Percentiles rank a stretch among this genome's conserved stretches.
Conservation (phyloP, 2,888 invertebrate genomes). For the Prosopocoilus inquinatus region DNA sequence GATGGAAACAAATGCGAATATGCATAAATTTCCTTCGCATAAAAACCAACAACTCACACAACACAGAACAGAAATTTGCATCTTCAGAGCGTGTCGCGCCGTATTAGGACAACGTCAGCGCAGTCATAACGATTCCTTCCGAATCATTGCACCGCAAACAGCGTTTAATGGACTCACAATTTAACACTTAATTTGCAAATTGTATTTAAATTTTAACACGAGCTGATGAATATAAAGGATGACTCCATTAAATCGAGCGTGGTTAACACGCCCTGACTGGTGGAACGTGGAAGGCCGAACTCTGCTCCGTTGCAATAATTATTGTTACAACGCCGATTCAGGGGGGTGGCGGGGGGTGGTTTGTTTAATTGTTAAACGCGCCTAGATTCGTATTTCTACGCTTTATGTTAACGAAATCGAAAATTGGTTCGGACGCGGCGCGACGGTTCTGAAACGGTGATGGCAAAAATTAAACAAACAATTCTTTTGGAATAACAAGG, state of each 20-base stretch:
- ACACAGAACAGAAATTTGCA: background rate
- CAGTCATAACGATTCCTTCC: conserved; percentile 33
- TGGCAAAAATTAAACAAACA: too few relatives aligned
- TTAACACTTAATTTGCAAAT: conserved; percentile 36
- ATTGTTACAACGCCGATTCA: too few relatives aligned
- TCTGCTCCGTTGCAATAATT: background rate
- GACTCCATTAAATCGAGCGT: conserved; percentile 20
- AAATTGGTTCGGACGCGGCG: too few relatives aligned
- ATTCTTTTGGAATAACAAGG: too few relatives aligned
- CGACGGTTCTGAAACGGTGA: too few relatives aligned
- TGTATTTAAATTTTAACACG: conserved; percentile 37
- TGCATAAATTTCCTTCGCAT: too few relatives aligned
- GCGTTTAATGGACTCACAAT: conserved; percentile 32
- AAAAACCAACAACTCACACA: background rate
- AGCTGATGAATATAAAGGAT: conserved; percentile 18
- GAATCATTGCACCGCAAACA: conserved; percentile 29
- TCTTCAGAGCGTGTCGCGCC: background rate
- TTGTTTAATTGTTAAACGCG: too few relatives aligned
- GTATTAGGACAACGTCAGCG: conserved; percentile 1
- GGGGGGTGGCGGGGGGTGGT: too few relatives aligned
- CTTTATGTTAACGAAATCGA: too few relatives aligned
- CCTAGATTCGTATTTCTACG: too few relatives aligned
- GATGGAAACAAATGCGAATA: too few relatives aligned
- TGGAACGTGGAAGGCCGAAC: background rate
- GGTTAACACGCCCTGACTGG: conserved; percentile 1